A percentile compares a stretch with the other conserved stretches of the same genome.
phyloP scores from a whole-genome alignment of 2,888 invertebrate genomes.

The Unio delphinus region DNA sequence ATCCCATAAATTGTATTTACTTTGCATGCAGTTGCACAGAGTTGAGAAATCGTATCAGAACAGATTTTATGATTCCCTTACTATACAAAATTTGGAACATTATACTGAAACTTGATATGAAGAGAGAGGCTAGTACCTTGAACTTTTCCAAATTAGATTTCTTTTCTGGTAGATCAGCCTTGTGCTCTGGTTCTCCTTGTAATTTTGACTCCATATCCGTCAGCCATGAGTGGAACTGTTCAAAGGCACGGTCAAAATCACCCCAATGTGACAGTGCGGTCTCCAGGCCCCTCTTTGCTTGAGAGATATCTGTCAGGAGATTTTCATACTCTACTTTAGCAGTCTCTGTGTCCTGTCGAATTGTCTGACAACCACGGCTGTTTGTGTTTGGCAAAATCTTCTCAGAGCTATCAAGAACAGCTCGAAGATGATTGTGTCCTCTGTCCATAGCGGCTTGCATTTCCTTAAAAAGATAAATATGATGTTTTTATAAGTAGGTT shows the following conservation, averaged over 20 bases:
- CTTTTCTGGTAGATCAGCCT: slow-evolving; percentile 90
- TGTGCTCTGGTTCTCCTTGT: slow-evolving; percentile 87
- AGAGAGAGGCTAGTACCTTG: slow-evolving; percentile 71
- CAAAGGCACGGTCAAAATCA: slow-evolving; percentile 84
- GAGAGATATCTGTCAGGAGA: slow-evolving; percentile 75
- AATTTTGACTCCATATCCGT: slow-evolving; percentile 89
- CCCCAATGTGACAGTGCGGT: slow-evolving; percentile 85
- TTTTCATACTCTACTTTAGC: slow-evolving; percentile 92
- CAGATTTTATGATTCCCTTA: not conserved
- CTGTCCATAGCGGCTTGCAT: slow-evolving; percentile 93
- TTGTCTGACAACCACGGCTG: slow-evolving; percentile 87
- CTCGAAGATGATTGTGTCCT: slow-evolving; percentile 84
- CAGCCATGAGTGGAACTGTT: slow-evolving; percentile 88
- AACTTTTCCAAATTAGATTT: slow-evolving; percentile 90
- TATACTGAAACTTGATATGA: not conserved
- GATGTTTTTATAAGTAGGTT: not conserved
- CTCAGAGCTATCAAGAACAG: slow-evolving; percentile 89
- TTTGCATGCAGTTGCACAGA: not conserved
- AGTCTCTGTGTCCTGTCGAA: slow-evolving; percentile 91
- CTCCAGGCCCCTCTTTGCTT: slow-evolving; percentile 80
- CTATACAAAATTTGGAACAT: not conserved
- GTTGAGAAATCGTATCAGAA: not conserved
- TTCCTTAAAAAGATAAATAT: slow-evolving; percentile 78
- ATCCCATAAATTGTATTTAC: too few species aligned
- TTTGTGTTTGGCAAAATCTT: slow-evolving; percentile 94